Evolutionary conservation across 92 coral and sea anemone species (phyloP).

Genomic region (Parazoanthus atlanticus): DNA sequence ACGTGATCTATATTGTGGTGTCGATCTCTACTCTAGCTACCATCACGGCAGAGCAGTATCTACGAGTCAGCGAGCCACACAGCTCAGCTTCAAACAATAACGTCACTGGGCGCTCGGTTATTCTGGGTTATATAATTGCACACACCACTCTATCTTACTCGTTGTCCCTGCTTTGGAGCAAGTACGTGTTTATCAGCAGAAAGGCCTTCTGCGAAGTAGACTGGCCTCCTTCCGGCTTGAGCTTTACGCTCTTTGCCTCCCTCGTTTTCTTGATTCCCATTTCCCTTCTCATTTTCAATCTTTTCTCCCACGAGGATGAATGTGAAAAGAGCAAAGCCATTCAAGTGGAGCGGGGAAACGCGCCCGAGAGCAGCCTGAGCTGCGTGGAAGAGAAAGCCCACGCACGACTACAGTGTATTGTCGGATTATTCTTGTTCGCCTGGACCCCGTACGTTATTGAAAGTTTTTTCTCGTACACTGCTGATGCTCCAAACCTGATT

Average conservation of each 20-base stretch:
- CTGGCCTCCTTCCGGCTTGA: conserved; percentile 91
- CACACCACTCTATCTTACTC: conserved; percentile 98
- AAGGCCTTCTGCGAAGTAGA: conserved; percentile 97
- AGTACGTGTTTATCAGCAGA: conserved; percentile 93
- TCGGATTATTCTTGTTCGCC: conserved; percentile 84
- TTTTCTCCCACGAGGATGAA: conserved; percentile 65
- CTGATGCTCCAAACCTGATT: conserved; percentile 79
- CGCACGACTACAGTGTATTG: conserved; percentile 81
- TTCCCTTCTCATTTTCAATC: conserved; percentile 79
- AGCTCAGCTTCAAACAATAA: conserved; percentile 28
- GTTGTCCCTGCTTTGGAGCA: conserved; percentile 93
- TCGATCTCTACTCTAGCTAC: conserved; percentile 96
- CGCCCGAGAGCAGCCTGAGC: not conserved
- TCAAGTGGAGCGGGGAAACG: conserved; percentile 47
- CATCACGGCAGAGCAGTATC: conserved; percentile 89
- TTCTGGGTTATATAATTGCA: conserved; percentile 93
- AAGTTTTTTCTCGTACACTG: conserved; percentile 80
- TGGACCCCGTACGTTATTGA: conserved; percentile 96
- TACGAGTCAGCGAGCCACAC: conserved; percentile 60
- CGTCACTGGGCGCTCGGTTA: conserved; percentile 61
- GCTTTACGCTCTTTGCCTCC: conserved; percentile 76
- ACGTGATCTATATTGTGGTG: conserved; percentile 94
- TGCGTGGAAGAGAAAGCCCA: conserved; percentile 60
- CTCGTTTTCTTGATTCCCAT: conserved; percentile 81
- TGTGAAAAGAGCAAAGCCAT: conserved; percentile 56